phyloP scores from a whole-genome alignment of 2,113 vertebrate genomes.

The Gasterosteus nipponicus region DNA sequence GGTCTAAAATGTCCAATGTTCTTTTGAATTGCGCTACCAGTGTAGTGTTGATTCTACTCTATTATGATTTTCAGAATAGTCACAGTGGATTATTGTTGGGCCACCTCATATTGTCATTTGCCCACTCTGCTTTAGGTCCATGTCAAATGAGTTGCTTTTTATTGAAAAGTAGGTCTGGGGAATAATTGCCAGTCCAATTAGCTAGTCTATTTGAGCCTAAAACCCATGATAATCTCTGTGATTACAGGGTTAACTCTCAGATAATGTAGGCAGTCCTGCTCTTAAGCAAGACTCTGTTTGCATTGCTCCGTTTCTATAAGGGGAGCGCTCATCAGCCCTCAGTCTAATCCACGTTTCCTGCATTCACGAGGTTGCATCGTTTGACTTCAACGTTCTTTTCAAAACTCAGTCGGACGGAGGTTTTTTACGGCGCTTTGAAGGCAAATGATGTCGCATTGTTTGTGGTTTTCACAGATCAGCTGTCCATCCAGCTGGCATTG shows the following conservation, averaged over 20 bases:
- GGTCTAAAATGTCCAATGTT: not conserved
- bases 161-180: slow-evolving; percentile 40
- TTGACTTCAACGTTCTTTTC: slow-evolving; percentile 5
- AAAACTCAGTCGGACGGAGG: slow-evolving; percentile 4
- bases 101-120: slow-evolving; percentile 4
- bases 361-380: not conserved
- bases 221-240: slow-evolving; percentile 66
- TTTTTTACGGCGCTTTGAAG: slow-evolving; percentile 19
- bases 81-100: not conserved
- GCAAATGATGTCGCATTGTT: slow-evolving; percentile 55
- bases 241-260: slow-evolving; percentile 70
- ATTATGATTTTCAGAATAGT: not conserved
- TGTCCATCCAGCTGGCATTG: slow-evolving; percentile 59
- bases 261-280: slow-evolving; percentile 40
- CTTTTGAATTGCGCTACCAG: not conserved
- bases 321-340: not conserved
- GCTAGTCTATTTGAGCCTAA: slow-evolving; percentile 44
- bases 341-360: slow-evolving; percentile 4
- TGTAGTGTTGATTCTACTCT: not conserved
- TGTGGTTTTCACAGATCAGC: slow-evolving; percentile 69
- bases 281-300: slow-evolving; percentile 27
- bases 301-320: not conserved
- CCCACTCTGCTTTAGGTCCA: not conserved
- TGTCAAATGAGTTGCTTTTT: not conserved
- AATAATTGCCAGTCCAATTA: slow-evolving; percentile 50